Conservation (phyloP, 2,113 vertebrate species). For the Sialia sialis region DNA sequence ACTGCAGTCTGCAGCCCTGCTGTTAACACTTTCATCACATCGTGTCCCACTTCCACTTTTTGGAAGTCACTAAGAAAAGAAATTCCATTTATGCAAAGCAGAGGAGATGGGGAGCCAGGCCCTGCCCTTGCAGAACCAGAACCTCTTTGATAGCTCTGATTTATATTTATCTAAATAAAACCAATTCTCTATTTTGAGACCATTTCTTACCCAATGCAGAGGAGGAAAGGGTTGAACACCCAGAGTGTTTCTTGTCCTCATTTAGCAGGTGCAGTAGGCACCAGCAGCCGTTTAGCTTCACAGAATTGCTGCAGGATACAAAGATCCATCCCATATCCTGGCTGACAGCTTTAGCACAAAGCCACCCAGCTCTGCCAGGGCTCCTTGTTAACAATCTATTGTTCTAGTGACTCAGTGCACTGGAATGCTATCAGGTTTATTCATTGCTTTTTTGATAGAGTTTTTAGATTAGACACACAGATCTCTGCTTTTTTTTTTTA, state of each 20-base stretch:
- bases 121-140: not conserved
- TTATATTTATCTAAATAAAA: not conserved
- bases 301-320: not conserved
- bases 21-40: rapidly evolving
- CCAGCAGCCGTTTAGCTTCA: not conserved
- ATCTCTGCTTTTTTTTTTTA: not conserved
- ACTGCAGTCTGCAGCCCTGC: not conserved
- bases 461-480: not conserved
- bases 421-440: not conserved
- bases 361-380: not conserved
- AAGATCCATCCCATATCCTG: not conserved
- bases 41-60: not conserved
- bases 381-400: not conserved
- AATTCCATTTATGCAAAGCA: not conserved
- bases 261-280: not conserved
- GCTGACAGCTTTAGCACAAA: not conserved
- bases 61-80: not conserved
- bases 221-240: not conserved
- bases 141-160: not conserved
- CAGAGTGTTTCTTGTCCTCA: not conserved
- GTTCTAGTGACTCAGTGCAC: not conserved
- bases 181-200: not conserved
- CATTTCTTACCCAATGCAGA: not conserved
- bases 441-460: not conserved
- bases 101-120: not conserved